Percentiles rank a stretch among this genome's conserved stretches.
These are phyloP conservation scores for Drosophila rellima DNA, from an alignment of 2,888 invertebrate genomes.

Conservation along the genomic window DNA sequence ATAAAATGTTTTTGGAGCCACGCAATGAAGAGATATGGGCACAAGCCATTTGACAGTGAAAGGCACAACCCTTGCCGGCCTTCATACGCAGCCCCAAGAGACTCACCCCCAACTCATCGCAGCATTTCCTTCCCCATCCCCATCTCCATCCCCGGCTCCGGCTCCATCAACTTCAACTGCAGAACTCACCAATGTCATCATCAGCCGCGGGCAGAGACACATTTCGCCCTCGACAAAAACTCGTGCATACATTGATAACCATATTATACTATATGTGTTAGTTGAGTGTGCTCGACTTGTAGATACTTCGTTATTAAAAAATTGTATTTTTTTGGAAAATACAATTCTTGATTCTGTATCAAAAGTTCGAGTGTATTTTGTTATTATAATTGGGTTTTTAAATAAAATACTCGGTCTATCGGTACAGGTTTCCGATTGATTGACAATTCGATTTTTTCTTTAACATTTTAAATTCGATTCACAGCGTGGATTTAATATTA, in stretches of 20 bases:
- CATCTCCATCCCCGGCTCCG: no score
- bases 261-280: constrained; percentile 47
- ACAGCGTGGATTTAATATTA: no score
- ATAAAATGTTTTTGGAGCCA: constrained; percentile 39
- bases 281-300: background rate
- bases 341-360: no score
- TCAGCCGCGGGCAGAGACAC: constrained; percentile 49
- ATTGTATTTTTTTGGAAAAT: no score
- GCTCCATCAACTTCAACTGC: constrained; percentile 57
- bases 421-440: no score
- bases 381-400: no score
- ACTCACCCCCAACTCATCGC: background rate
- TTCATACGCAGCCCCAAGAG: constrained; percentile 12
- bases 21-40: constrained; percentile 26
- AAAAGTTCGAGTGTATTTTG: no score
- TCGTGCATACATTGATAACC: constrained; percentile 70
- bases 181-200: constrained; percentile 76
- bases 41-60: constrained; percentile 9
- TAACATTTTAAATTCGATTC: no score
- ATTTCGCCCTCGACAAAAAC: constrained; percentile 24
- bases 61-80: constrained; percentile 43
- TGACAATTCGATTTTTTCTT: no score
- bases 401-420: no score
- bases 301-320: constrained; percentile 2
- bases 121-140: constrained; percentile 15